Evolutionary conservation across 2,113 vertebrate genomes (phyloP), one percentile per base, ranked within the genome.

Genomic region (Oryzias woworae): DNA sequence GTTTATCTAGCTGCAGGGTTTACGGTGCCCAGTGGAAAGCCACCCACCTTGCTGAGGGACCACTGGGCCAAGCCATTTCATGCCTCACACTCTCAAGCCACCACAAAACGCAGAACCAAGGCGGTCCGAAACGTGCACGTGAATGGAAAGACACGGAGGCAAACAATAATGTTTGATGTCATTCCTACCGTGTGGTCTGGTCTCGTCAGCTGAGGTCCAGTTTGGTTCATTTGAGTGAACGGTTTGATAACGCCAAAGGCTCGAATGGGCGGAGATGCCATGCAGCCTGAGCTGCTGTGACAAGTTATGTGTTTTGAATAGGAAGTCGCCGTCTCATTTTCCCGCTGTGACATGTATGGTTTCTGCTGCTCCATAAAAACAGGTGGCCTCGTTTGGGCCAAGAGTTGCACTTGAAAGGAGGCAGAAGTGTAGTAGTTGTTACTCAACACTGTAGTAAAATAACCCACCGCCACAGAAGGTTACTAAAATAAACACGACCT

Each of bases 1-100:
- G 85, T 92, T 90, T 91, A 80, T 87, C 76, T 90, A 85, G 86
- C 85, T 77, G 79, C 87, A 83, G 64, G 86, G 82, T 88, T 88
- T 78, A 66, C 26, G 66, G 82, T 77, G 49, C 75, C 77, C 77
- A 70, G 77, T 82, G 80, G 72, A 82, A 86, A 90, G 78, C 92
- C 92, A 93, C 92, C 92, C 92, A 93, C 91, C 86, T 87, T 73
- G 89, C 74, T 36, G 69, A 66, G 78, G 79, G 69, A 71, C 83
- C 74, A 23, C 78, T 53, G 84, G 58, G 75, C 83, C 58, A 13
- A 75, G 69, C 72, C 68, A 36, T 81, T 80, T 83, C 53, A 80
- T 58, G 72, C 77, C 60, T 82, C 73, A 52, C 73, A 79, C 73
- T 68, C 53, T 23, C 16, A 2, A 63, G 24, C 53, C 46, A 23